Evolutionary conservation across 2,113 vertebrate species (phyloP).

Genomic region (Catagonus wagneri): DNA sequence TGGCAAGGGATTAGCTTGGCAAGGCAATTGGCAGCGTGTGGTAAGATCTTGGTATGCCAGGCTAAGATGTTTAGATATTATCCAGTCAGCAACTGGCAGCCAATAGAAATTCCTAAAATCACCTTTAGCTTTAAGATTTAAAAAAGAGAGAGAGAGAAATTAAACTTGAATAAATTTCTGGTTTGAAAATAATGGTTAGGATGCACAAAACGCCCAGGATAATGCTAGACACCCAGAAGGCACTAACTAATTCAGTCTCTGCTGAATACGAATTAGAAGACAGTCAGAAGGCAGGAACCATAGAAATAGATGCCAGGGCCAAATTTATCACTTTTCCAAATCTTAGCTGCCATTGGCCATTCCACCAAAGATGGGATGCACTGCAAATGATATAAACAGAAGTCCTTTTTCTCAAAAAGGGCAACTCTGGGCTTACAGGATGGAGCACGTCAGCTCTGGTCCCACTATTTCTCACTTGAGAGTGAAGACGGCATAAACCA

Average conservation of each 20-base stretch:
- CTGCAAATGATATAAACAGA: background rate
- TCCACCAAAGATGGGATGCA: background rate
- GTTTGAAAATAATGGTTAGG: background rate
- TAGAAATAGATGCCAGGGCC: background rate
- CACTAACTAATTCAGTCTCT: background rate
- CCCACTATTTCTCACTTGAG: background rate
- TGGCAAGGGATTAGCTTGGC: background rate
- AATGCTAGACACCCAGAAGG: background rate
- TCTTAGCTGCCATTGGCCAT: background rate
- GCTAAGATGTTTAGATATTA: background rate
- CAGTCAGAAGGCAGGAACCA: background rate
- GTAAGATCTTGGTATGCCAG: background rate
- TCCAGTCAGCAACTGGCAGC: background rate
- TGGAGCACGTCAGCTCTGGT: background rate
- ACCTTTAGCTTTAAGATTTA: background rate
- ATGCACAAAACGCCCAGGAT: too few species aligned
- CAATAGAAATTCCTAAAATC: background rate
- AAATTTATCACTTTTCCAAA: background rate
- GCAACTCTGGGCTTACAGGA: background rate
- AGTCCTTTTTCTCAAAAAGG: background rate
- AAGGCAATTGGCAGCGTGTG: too few species aligned
- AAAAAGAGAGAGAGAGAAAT: background rate
- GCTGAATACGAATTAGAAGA: background rate
- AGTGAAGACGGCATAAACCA: background rate
- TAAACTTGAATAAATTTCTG: background rate